Base-by-base conservation (phyloP, 2,797 vertebrate species). In the Gymnoscopelus microlampas region DNA sequence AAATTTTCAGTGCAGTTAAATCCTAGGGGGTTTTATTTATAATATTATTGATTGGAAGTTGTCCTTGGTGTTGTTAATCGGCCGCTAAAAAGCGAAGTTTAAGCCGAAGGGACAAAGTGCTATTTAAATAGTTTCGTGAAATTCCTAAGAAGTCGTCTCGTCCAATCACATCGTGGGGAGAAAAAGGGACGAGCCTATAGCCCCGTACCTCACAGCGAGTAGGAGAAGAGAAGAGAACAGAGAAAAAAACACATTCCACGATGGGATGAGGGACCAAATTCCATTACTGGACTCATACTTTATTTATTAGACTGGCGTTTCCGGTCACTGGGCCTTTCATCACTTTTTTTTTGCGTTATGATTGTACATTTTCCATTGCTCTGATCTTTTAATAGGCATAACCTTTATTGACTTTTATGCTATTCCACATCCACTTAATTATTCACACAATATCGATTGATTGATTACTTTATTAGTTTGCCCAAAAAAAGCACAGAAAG, bases 111-210 rank as follows among this genome's bases (percentile, higher is more conserved):
- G 82, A 84, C 92, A 93, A 94, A 93, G 92, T 89, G 87, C 90
- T 89, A 91, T 97, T 97, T 98, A 97, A 98, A 95, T 95, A 93
- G 91, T 93, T 94, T 91, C 92, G 87, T 89, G 91, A 80, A 94
- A 96, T 96, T 96, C 96, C 95, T 95, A 88, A 92, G 93, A 88
- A 76, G 78, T 70, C 73, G 69, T 67, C 76, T 89, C 92, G 82
- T 85, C 97, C 97, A 98, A 98, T 98, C 94, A 92, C 86, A 84
- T 65, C 66, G 88, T 74, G 85, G 78, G 68, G 86, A 91, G 92
- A 92, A 94, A 92, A 90, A 88, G 91, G 93, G 93, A 90, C 87
- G 94, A 88, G 91, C 91, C 92, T 88, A 89, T 88, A 76, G 74
- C 87, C 84, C 79, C 80, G 88, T 84, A 85, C 87, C 71, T 86